Percentiles rank a stretch among this genome's conserved stretches.
Evolutionary conservation across 2,797 vertebrate species (phyloP).

Genomic region (Morelia viridis): DNA sequence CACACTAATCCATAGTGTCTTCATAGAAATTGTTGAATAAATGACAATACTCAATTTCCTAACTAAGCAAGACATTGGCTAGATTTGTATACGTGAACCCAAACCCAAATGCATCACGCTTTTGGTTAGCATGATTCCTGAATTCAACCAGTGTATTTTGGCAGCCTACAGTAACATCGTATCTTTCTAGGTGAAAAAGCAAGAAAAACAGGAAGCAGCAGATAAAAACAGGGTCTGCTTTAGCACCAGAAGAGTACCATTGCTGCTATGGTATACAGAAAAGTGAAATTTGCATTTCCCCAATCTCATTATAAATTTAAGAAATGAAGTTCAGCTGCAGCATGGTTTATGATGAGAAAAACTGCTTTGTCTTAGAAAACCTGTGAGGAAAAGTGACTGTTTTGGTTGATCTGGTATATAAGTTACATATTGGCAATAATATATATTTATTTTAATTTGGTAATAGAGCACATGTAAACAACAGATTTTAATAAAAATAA

Average conservation of each 20-base stretch:
- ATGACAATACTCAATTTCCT: not conserved
- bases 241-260: conserved; percentile 55
- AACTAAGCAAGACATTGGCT: not conserved
- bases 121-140: not conserved
- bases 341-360: conserved; percentile 33
- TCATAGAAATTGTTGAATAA: not conserved
- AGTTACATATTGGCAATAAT: conserved; percentile 28
- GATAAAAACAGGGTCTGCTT: conserved; percentile 49
- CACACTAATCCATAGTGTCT: not conserved
- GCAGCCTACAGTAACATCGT: conserved; percentile 48
- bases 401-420: conserved; percentile 37
- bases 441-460: conserved; percentile 51
- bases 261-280: conserved; percentile 54
- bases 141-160: conserved; percentile 1
- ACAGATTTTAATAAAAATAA: conserved; percentile 48
- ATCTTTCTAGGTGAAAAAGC: conserved; percentile 66
- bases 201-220: conserved; percentile 57
- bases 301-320: conserved; percentile 61
- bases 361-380: conserved; percentile 30
- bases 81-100: not conserved
- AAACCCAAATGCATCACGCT: not conserved
- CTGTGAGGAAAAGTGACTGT: conserved; percentile 23
- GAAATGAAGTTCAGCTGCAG: conserved; percentile 55
- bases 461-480: conserved; percentile 40
- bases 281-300: conserved; percentile 65